These are phyloP conservation scores for Lasiurus cinereus DNA, from an alignment of 2,113 vertebrate genomes.

Conservation along the genomic window DNA sequence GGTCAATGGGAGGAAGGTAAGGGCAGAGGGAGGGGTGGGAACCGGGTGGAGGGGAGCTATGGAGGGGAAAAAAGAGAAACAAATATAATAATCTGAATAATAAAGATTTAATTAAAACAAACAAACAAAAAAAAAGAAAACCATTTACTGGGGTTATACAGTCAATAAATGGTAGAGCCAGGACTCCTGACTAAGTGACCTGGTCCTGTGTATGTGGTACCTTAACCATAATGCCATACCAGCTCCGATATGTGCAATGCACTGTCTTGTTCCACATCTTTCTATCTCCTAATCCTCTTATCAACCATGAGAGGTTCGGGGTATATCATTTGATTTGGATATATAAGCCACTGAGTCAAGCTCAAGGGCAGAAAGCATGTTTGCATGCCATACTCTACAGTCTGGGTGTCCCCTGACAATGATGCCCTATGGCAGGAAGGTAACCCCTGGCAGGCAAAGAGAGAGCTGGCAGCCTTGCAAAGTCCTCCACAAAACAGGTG, in stretches of 20 bases:
- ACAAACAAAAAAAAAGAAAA: no score
- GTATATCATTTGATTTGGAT: neutral
- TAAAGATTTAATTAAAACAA: no score
- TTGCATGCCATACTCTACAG: neutral
- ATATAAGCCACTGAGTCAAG: neutral
- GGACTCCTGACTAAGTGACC: neutral
- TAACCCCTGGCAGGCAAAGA: neutral
- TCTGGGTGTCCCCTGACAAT: neutral
- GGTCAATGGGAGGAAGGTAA: no score
- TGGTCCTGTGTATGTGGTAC: neutral
- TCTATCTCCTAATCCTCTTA: neutral
- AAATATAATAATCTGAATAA: no score
- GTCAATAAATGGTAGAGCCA: neutral
- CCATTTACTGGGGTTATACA: neutral
- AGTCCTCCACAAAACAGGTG: fast-evolving
- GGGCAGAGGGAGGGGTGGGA: no score
- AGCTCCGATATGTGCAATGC: fast-evolving
- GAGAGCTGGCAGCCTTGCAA: neutral
- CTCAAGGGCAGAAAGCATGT: neutral
- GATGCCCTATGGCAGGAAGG: neutral
- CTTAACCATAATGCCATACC: fast-evolving
- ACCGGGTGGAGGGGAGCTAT: no score
- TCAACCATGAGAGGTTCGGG: neutral
- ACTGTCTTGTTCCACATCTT: neutral
- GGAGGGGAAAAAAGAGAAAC: no score